Evolutionary conservation across 2,888 invertebrate genomes (phyloP), one percentile per base, ranked within the genome.

Genomic region (Augiades crinisus): DNA sequence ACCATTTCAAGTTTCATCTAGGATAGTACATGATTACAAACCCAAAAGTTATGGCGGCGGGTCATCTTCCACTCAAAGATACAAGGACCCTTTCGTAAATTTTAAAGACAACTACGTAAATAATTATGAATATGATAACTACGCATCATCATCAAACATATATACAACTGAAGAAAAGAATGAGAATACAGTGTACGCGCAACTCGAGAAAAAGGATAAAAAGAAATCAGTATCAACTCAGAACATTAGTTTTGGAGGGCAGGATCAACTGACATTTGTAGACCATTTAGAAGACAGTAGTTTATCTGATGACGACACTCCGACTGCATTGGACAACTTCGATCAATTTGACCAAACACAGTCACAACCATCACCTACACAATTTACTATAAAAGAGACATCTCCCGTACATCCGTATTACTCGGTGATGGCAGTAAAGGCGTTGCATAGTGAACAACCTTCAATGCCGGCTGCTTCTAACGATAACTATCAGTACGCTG

Each of bases 161-260:
- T 78, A 72, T 53, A 57, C 68, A 2, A 61, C 80, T 5, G 78
- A 77, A 51, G 70, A 75, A 36, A 75, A 73, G 62, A 70, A 69
- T 21, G 67, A 75, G 27, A 70, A 70, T 31, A 56, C 67, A 1
- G 58, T 60, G 13, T 60, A 64, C 57, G 57, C 64, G 27, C 63
- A 56, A 47, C 68, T 69, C 34, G 61, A 59, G 7, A 74, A 73
- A 55, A 84, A 70, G 56, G 74, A 73, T 5, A 79, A 75, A 62
- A 85, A 84, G 54, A 89, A 88, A 59, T 86, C 90, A 0, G 68
- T 86, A 56, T 89, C 89, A 1, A 81, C 81, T 0, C 89, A 89
- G 64, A 88, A 85, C 54, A 78, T 90, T 33, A 82, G 72, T 50
- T 87, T 89, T 62, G 85, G 84, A 7, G 79, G 80, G 14, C 73